A percentile compares a stretch with the other conserved stretches of the same genome.
Evolutionary conservation across 1,140 invertebrate species (phyloP).

Genomic region (Homalodisca vitripennis): DNA sequence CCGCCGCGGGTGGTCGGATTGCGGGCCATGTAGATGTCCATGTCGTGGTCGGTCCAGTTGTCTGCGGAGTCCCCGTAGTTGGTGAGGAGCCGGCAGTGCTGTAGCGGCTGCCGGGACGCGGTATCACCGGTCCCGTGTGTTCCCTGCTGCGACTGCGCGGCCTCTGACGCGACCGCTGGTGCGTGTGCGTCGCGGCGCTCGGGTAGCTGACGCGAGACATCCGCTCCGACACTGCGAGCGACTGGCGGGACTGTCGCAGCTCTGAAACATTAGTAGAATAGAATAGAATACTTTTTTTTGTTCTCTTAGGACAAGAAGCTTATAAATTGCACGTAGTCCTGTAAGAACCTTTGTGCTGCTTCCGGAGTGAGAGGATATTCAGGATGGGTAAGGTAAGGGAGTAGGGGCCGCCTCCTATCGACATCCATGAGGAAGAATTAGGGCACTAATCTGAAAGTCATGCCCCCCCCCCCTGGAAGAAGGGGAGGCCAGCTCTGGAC

Average conservation of each 20-base stretch:
- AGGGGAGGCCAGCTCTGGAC: too few relatives aligned
- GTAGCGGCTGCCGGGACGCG: slow-evolving; percentile 52
- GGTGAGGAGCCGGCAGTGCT: slow-evolving; percentile 72
- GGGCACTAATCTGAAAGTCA: too few relatives aligned
- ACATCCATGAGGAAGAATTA: too few relatives aligned
- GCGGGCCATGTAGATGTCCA: slow-evolving; percentile 92
- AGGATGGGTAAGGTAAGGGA: too few relatives aligned
- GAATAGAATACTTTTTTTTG: too few relatives aligned
- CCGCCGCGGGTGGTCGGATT: slow-evolving; percentile 84
- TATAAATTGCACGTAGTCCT: too few relatives aligned
- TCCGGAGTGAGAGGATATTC: too few relatives aligned
- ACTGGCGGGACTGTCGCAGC: slow-evolving; percentile 77
- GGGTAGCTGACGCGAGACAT: slow-evolving; percentile 67
- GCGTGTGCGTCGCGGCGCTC: slow-evolving; percentile 49
- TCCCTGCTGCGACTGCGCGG: slow-evolving; percentile 60
- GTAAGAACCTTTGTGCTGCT: too few relatives aligned
- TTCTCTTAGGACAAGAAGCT: too few relatives aligned
- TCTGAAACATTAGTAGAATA: too few relatives aligned
- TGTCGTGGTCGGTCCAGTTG: slow-evolving; percentile 94
- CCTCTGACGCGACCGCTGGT: slow-evolving; percentile 60
- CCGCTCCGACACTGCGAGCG: slow-evolving; percentile 73
- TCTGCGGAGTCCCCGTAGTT: slow-evolving; percentile 81
- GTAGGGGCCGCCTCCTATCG: too few relatives aligned
- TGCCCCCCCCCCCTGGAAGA: too few relatives aligned
- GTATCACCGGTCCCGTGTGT: slow-evolving; percentile 39